A percentile compares a stretch with the other conserved stretches of the same genome.
These are phyloP conservation scores for Chaetophractus vellerosus DNA, from an alignment of 2,797 vertebrate species.

Conservation along the genomic window DNA sequence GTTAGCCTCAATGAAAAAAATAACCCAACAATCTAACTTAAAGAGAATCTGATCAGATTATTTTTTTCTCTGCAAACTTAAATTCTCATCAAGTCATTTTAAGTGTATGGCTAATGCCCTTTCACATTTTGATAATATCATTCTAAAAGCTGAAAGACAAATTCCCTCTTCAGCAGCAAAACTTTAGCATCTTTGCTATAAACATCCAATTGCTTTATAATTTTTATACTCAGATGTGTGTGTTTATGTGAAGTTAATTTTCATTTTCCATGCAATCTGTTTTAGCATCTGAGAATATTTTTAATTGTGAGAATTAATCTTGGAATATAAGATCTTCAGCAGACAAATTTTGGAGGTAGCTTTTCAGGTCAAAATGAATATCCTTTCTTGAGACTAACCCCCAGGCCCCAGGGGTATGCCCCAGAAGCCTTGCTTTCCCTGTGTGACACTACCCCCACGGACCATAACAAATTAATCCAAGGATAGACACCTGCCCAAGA, in stretches of 20 bases:
- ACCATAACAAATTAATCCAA: background rate
- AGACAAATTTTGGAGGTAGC: background rate
- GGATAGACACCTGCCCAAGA: background rate
- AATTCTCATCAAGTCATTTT: background rate
- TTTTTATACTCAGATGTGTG: background rate
- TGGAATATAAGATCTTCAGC: background rate
- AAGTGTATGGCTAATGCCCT: background rate
- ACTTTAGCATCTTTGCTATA: background rate
- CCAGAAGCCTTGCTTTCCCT: background rate
- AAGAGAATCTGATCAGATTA: background rate
- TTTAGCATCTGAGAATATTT: background rate
- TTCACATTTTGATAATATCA: background rate
- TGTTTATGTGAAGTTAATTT: background rate
- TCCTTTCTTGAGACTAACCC: background rate
- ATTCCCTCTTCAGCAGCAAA: background rate
- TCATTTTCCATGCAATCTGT: background rate
- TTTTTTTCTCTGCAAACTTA: background rate
- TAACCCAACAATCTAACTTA: background rate
- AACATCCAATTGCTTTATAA: background rate
- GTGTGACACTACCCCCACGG: background rate
- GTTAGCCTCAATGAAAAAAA: background rate
- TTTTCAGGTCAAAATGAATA: background rate
- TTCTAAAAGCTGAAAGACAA: background rate
- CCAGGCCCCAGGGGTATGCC: background rate
- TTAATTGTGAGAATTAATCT: background rate